Percentiles rank a stretch among this genome's conserved stretches.
Evolutionary conservation across 1,140 invertebrate genomes (phyloP).

Genomic region (Papilio dardanus): DNA sequence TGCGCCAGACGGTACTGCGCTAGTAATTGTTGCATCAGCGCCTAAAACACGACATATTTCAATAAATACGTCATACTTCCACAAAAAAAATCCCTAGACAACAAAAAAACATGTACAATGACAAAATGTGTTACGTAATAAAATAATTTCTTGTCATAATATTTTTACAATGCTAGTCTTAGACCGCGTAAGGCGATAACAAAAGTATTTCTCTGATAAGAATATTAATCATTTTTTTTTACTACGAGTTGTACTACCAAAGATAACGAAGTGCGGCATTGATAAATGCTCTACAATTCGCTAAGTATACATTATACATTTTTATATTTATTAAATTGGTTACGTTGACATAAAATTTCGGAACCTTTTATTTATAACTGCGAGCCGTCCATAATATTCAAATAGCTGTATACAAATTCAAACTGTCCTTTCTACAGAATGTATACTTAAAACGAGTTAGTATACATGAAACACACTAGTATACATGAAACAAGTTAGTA

Average conservation of each 20-base stretch:
- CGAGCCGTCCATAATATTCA: neutral
- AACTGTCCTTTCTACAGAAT: neutral
- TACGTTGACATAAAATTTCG: neutral
- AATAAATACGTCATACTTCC: conserved; percentile 32
- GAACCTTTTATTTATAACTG: neutral
- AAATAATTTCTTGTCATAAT: conserved; percentile 3
- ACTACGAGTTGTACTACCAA: conserved; percentile 31
- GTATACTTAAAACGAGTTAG: no score
- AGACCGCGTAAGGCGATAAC: conserved; percentile 1
- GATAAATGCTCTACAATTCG: conserved; percentile 1
- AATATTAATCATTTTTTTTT: conserved; percentile 22
- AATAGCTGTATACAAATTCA: neutral
- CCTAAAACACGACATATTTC: conserved; percentile 58
- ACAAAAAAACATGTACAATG: neutral
- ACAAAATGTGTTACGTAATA: conserved; percentile 5
- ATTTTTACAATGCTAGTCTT: neutral
- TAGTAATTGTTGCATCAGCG: conserved; percentile 88
- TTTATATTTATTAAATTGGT: neutral
- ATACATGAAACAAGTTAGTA: no score
- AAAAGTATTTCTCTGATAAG: conserved; percentile 29
- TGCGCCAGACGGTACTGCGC: conserved; percentile 91
- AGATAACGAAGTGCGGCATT: neutral
- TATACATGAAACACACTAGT: no score
- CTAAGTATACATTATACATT: neutral
- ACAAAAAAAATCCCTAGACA: no score